Conservation (phyloP, 1,140 invertebrate genomes). For the Amyelois transitella region DNA sequence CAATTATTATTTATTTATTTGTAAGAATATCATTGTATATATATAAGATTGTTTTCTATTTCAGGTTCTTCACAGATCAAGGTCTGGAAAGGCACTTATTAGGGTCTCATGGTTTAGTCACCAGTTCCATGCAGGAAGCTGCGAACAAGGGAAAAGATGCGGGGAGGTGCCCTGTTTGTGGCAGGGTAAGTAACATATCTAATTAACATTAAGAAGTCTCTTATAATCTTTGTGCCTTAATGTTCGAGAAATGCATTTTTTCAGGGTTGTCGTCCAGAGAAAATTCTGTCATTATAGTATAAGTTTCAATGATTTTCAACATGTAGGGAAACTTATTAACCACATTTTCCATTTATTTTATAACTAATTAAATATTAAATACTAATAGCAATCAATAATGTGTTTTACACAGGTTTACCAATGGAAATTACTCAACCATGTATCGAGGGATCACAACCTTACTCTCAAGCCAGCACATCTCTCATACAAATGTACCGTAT, state of each 20-base stretch:
- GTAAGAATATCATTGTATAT: no score
- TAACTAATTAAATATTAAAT: no score
- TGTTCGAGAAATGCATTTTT: no score
- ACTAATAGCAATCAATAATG: neutral
- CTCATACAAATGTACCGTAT: slow-evolving; percentile 96
- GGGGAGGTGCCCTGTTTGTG: slow-evolving; percentile 94
- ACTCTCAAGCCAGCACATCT: slow-evolving; percentile 93
- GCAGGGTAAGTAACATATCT: slow-evolving; percentile 78
- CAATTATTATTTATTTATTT: no score
- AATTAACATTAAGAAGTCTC: no score
- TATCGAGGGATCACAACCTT: slow-evolving; percentile 92
- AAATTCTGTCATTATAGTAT: no score
- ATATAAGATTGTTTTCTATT: no score
- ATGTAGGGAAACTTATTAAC: no score
- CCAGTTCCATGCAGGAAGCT: slow-evolving; percentile 96
- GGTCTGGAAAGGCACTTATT: slow-evolving; percentile 94
- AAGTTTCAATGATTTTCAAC: no score
- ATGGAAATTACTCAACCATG: slow-evolving; percentile 93
- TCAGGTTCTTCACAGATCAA: slow-evolving; percentile 81
- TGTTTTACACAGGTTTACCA: slow-evolving; percentile 83
- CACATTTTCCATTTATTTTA: no score
- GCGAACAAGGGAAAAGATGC: slow-evolving; percentile 96
- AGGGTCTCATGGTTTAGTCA: slow-evolving; percentile 94
- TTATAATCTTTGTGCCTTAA: neutral
- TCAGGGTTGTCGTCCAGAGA: no score